phyloP scores from a whole-genome alignment of 2,888 invertebrate genomes.

The Drosophila subquinaria region DNA sequence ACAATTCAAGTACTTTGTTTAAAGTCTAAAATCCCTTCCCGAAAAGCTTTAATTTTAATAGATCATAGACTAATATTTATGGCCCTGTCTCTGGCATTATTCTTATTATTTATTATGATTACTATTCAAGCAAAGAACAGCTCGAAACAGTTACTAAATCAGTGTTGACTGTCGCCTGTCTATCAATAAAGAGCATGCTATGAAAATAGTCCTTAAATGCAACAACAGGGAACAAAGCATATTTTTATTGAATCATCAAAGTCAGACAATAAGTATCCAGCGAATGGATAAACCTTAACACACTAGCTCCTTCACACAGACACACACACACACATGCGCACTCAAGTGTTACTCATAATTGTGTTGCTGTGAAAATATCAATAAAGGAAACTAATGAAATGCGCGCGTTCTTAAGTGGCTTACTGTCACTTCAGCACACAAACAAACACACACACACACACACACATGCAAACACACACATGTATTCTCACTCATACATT shows the following conservation, averaged over 20 bases:
- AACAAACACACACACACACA: constrained; percentile 22
- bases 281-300: constrained; percentile 25
- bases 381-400: constrained; percentile 81
- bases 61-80: background rate
- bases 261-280: constrained; percentile 44
- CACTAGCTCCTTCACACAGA: constrained; percentile 20
- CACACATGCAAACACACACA: background rate
- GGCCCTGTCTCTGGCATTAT: background rate
- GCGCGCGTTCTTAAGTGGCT: constrained; percentile 80
- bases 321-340: constrained; percentile 4
- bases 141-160: constrained; percentile 13
- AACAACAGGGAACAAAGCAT: constrained; percentile 43
- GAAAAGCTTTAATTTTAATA: background rate
- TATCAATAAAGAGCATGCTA: constrained; percentile 26
- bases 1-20: background rate
- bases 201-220: constrained; percentile 34
- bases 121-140: constrained; percentile 1
- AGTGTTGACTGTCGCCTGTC: constrained; percentile 6
- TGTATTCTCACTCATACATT: constrained; percentile 20
- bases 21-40: background rate
- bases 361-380: constrained; percentile 78
- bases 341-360: constrained; percentile 67
- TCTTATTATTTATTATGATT: constrained; percentile 8
- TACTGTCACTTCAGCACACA: constrained; percentile 74
- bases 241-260: constrained; percentile 69